Base-by-base conservation (phyloP, 2,888 invertebrate species). In the Limnephilus lunatus region DNA sequence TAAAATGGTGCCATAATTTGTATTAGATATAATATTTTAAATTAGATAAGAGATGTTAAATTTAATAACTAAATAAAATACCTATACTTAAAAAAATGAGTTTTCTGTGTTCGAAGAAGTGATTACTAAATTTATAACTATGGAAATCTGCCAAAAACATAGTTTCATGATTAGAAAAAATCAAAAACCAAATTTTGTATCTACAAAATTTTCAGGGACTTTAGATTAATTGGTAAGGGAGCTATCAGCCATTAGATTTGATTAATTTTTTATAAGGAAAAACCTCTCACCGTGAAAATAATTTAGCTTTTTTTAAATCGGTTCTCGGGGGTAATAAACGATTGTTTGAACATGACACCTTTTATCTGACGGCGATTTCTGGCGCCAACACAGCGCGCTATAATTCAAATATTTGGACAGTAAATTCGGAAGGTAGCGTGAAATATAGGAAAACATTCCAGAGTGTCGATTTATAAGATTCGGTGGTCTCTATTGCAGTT, bases 361-460 rank as follows among this genome's bases (percentile, higher is more conserved):
- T 68, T 68, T 68, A 68, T 68, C 68, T 68, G 68, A 68, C 68
- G 68, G 68, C 68, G 68, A 25, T 68, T 25, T 68, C 25, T 68
- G 68, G 68, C 68, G 68, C 68, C 68, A 68, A 68, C 32, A 83
- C 83, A 83, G 35, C 32, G 35, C 35, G 35, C 83, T 9, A 83
- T 83, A 83, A 35, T 83, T 83, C 83, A 83, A 83, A 83, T 19
- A 83, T 83, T 83, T 83, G 32, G 83, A 83, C 25, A 35, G 83
- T 19, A 83, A 35, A 83, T 83, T 83, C 35, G 83, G 35, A 83
- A 83, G 83, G 83, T 83, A 35, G 25, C 31, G 19, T 32, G n/a
- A 83, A 83, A 32, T 32, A 32, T 83, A 3, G 35, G 15, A 83
- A 83, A 31, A 83, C 83, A 32, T 25, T 32, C 35, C 25, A 68